phyloP scores from a whole-genome alignment of 2,888 invertebrate genomes.

The Agrotis ipsilon region DNA sequence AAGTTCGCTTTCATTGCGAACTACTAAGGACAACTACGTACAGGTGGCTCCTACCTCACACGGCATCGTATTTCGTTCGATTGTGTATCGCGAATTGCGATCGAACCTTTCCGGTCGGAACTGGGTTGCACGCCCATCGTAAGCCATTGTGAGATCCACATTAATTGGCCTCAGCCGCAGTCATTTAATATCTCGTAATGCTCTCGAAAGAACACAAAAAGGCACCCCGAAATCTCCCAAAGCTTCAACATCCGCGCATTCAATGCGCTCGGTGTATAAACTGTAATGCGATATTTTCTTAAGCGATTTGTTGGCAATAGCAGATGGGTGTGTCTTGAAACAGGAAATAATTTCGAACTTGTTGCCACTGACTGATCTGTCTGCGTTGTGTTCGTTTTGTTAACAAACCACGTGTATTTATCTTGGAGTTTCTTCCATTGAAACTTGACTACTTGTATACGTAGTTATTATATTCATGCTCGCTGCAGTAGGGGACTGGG shows the following conservation, averaged over 20 bases:
- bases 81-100: conserved; percentile 78
- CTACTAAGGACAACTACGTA: conserved; percentile 54
- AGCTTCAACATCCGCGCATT: conserved; percentile 83
- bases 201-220: conserved; percentile 81
- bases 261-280: conserved; percentile 73
- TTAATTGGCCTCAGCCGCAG: conserved; percentile 89
- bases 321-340: conserved; percentile 86
- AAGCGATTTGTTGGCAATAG: conserved; percentile 85
- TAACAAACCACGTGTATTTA: conserved; percentile 75
- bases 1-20: conserved; percentile 66
- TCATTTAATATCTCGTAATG: conserved; percentile 87
- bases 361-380: conserved; percentile 82
- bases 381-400: conserved; percentile 70
- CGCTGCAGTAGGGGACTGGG: conserved; percentile 62
- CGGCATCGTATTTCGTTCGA: conserved; percentile 81
- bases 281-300: conserved; percentile 88
- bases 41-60: conserved; percentile 84
- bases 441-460: conserved; percentile 77
- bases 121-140: conserved; percentile 84
- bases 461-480: conserved; percentile 76
- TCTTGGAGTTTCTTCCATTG: conserved; percentile 73
- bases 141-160: conserved; percentile 79
- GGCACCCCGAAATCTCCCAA: conserved; percentile 81
- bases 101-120: conserved; percentile 90
- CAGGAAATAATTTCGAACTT: conserved; percentile 87